A percentile compares a stretch with the other conserved stretches of the same genome.
Evolutionary conservation across 2,113 vertebrate genomes (phyloP).

Genomic region (Anoura caudifer): DNA sequence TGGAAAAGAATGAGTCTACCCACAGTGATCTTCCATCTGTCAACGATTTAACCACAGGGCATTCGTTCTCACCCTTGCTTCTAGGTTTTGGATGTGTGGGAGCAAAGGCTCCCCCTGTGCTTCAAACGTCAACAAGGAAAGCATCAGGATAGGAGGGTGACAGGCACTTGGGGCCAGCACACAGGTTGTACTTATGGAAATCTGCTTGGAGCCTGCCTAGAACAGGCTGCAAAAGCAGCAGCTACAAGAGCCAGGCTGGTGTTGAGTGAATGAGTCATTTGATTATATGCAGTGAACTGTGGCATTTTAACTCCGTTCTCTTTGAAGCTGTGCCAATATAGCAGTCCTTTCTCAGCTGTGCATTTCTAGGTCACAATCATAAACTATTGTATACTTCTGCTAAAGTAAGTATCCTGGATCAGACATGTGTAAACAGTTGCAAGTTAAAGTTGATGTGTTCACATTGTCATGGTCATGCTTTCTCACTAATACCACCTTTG

Average conservation of each 20-base stretch:
- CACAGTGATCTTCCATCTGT: background rate
- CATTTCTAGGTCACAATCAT: background rate
- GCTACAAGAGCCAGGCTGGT: background rate
- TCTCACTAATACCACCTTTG: background rate
- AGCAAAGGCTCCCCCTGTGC: background rate
- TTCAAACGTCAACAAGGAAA: background rate
- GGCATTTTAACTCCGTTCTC: background rate
- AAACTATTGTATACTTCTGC: background rate
- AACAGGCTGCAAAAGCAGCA: background rate
- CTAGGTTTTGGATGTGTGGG: background rate
- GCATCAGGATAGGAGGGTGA: background rate
- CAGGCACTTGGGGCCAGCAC: too few relatives aligned
- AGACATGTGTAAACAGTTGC: background rate
- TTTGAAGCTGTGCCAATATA: background rate
- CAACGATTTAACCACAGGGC: background rate
- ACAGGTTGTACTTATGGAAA: background rate
- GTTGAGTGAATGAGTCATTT: background rate
- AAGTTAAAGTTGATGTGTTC: background rate
- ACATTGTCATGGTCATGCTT: background rate
- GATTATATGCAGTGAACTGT: background rate
- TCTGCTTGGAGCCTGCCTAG: background rate
- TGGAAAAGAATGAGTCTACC: background rate
- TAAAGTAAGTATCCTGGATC: background rate
- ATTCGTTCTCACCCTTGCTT: background rate
- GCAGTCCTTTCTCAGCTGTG: background rate